These are phyloP conservation scores for Adrianichthys oophorus DNA, from an alignment of 2,797 vertebrate genomes.

Conservation along the genomic window DNA sequence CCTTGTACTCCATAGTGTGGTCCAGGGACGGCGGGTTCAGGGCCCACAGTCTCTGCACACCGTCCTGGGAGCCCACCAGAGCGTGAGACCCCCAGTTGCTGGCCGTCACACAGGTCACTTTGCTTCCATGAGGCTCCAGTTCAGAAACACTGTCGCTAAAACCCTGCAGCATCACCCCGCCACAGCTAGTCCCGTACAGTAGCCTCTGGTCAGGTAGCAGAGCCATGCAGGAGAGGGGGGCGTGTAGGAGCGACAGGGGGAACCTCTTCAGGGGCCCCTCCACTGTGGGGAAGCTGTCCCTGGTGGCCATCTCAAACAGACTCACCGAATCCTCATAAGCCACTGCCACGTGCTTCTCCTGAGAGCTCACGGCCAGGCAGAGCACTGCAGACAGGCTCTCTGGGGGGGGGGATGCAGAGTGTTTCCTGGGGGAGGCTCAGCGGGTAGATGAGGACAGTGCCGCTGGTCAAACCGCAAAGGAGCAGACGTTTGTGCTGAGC, in stretches of 20 bases:
- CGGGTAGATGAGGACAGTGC: conserved; percentile 82
- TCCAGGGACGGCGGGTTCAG: conserved; percentile 71
- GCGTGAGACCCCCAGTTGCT: conserved; percentile 75
- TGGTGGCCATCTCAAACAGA: conserved; percentile 72
- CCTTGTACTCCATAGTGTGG: conserved; percentile 83
- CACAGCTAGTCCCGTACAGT: conserved; percentile 68
- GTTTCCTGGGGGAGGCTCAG: conserved; percentile 74
- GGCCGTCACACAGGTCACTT: conserved; percentile 76
- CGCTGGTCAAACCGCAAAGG: conserved; percentile 75
- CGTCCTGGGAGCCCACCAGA: conserved; percentile 77
- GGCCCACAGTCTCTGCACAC: conserved; percentile 81
- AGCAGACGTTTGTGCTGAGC: conserved; percentile 78
- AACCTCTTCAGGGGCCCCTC: conserved; percentile 67
- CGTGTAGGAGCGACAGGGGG: conserved; percentile 64
- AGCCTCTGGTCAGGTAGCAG: conserved; percentile 63
- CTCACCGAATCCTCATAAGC: conserved; percentile 70
- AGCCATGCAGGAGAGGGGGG: conserved; percentile 66
- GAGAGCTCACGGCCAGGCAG: conserved; percentile 60
- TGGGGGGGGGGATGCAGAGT: conserved; percentile 80
- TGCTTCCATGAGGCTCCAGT: conserved; percentile 77
- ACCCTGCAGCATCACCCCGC: conserved; percentile 69
- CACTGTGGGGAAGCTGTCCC: conserved; percentile 74
- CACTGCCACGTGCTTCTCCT: conserved; percentile 71
- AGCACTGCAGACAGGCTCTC: conserved; percentile 69
- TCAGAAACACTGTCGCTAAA: conserved; percentile 44